Evolutionary conservation across 2,113 vertebrate species (phyloP).

Genomic region (Trematocara nigrifrons): DNA sequence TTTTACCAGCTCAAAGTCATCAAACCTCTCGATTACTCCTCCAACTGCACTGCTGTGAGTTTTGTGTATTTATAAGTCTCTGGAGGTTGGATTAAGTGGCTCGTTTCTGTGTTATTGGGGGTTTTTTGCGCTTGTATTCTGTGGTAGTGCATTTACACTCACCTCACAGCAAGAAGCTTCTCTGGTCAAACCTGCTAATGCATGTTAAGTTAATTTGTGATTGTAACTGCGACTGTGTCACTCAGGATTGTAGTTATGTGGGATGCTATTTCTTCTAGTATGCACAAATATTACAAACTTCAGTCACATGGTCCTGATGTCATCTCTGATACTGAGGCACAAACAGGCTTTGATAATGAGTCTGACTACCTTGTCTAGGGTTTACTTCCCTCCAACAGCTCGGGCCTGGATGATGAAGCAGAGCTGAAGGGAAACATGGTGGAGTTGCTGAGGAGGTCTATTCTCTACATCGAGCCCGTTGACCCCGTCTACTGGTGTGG

Average conservation of each 20-base stretch:
- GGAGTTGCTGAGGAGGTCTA: constrained; percentile 58
- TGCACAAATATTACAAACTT: not conserved
- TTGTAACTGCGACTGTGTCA: not conserved
- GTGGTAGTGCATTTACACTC: not conserved
- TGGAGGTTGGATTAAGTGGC: not conserved
- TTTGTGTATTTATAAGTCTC: not conserved
- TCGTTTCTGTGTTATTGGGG: not conserved
- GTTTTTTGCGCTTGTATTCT: not conserved
- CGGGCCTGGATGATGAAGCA: not conserved
- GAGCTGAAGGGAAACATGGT: constrained; percentile 46
- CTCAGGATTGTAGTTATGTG: not conserved
- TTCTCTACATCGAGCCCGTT: constrained; percentile 50
- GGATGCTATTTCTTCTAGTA: not conserved
- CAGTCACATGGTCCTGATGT: not conserved
- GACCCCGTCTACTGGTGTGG: constrained; percentile 63
- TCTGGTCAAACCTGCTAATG: not conserved
- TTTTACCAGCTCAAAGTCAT: constrained; percentile 78
- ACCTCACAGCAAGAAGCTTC: not conserved
- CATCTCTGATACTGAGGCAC: not conserved
- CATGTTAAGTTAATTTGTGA: not conserved
- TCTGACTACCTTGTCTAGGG: constrained; percentile 25
- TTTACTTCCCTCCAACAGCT: constrained; percentile 55
- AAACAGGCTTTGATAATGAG: not conserved
- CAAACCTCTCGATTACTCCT: constrained; percentile 68
- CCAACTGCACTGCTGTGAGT: constrained; percentile 74